A percentile compares a stretch with the other conserved stretches of the same genome.
These are phyloP conservation scores for Meliscaeva auricollis DNA, from an alignment of 2,888 invertebrate species.

Conservation along the genomic window DNA sequence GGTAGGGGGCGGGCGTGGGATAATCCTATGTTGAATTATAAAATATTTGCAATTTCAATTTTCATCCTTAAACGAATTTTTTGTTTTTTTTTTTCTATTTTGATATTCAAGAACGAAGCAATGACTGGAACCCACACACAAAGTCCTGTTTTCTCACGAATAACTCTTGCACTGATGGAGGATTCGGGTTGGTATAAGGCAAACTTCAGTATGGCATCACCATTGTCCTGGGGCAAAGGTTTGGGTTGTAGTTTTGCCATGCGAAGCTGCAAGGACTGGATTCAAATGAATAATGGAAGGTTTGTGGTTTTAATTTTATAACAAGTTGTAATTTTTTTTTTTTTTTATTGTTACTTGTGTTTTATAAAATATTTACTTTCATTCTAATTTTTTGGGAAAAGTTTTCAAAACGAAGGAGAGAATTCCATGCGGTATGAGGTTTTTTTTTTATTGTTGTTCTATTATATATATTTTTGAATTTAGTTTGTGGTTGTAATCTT, in stretches of 20 bases:
- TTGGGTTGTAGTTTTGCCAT: conserved; percentile 97
- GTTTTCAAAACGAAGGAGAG: conserved; percentile 38
- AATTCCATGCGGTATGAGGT: conserved; percentile 16
- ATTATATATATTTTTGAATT: background rate
- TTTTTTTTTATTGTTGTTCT: background rate
- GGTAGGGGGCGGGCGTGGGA: background rate
- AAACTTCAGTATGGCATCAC: conserved; percentile 94
- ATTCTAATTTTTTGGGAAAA: conserved; percentile 43
- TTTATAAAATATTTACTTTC: conserved; percentile 10
- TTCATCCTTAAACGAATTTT: background rate
- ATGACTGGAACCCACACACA: conserved; percentile 99
- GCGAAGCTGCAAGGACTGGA: conserved; percentile 98
- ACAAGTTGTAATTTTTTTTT: background rate
- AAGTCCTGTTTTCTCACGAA: conserved; percentile 97
- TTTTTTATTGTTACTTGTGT: background rate
- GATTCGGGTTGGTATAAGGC: conserved; percentile 99
- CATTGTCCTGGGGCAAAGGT: conserved; percentile 94
- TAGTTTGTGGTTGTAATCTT: background rate
- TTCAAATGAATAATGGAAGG: conserved; percentile 90
- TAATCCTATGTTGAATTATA: background rate
- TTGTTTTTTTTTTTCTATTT: conserved; percentile 5
- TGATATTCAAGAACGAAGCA: conserved; percentile 92
- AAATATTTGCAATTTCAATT: conserved; percentile 15
- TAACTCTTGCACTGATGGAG: conserved; percentile 98
- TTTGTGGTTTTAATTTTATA: conserved; percentile 78